Evolutionary conservation across 2,888 invertebrate species (phyloP), one percentile per base, ranked within the genome.

Genomic region (Lochmaea crataegi): DNA sequence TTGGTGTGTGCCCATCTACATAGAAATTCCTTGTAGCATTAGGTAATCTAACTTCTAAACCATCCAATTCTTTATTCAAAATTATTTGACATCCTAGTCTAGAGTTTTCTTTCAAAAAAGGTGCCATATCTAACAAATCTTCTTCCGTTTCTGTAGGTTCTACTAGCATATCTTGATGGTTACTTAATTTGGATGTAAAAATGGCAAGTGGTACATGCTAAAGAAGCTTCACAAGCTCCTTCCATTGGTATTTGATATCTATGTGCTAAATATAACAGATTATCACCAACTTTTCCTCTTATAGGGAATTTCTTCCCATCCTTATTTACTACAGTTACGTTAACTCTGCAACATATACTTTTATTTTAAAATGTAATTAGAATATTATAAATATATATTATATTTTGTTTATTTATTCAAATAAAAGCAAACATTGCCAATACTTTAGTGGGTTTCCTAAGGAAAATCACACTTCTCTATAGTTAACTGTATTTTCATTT

Each of bases 161-260:
- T 1, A 94, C 93, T 72, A 99, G 87, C 84, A 91, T 92, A 71
- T 95, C 92, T 26, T 90, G 84, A 85, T 91, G 93, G 41, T 94
- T 88, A 61, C 92, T 90, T n/a, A n/a, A n/a, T n/a, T 71, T 94
- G 88, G 5, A 99, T 95, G 85, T 99, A 99, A 0, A 98, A 94
- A 87, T 99, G 99, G 83, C 99, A 99, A 0, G 99, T 99, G 18
- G 97, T 98, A 84, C 99, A 99, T 0, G 99, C 99, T 81, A 99
- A 85, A 0, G 98, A 98, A 1, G 98, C 99, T 88, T 99, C 99
- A 88, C 99, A 99, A 0, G 99, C 99, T 72, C 96, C 98, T 92
- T 99, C 99, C 92, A 99, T 94, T 84, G 96, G 96, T 80, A 99
- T 92, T 71, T 93, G 94, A 88, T 96, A 91, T 85, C 97, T 91